Base-by-base conservation (phyloP, 37 sponge, comb jelly and placozoan species). In the Ephydatia muelleri region DNA sequence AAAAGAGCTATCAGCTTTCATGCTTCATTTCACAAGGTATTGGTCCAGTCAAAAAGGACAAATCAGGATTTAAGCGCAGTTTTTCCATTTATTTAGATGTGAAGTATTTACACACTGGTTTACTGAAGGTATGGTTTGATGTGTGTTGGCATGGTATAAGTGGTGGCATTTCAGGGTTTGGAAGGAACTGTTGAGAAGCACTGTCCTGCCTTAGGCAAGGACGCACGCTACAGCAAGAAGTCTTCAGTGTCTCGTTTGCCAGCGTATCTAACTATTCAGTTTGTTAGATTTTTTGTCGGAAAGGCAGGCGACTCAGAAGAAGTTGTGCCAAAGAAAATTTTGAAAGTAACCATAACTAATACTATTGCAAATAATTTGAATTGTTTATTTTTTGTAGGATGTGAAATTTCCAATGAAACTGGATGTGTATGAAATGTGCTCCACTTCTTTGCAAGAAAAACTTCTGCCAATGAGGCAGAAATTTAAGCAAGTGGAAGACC, bases 391-490 rank as follows among this genome's bases (percentile, higher is more conserved):
- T 9, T 33, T 28, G 21, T 66, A 97, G 98, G 98, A 97, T 82
- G 87, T 97, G 0, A 93, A 97, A 65, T 97, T 93, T 73, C 80
- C 90, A 14, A 75, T 92, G 81, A 79, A 87, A 36, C 78, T 97
- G 68, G 99, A 99, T 71, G 83, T 93, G 80, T 95, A 83, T 43
- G 95, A 95, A 38, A 85, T 99, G 70, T 99, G 99, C 72, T 85
- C 97, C 0, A 79, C 95, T 23, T 94, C 93, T 69, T 90, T 99
- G 49, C 89, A 99, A 83, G 77, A 94, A 48, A 90, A 90, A 72
- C 87, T 99, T 40, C 0, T 81, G 1, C 92, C 94, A 0, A 86
- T 70, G 36, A 70, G 99, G 57, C 65, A 76, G 27, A 31, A 71
- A 13, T 92, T 93, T 70, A 95, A 94, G 70, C 92, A 91, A 76